phyloP scores from a whole-genome alignment of 2,888 invertebrate species.

The Drosophila subsilvestris region DNA sequence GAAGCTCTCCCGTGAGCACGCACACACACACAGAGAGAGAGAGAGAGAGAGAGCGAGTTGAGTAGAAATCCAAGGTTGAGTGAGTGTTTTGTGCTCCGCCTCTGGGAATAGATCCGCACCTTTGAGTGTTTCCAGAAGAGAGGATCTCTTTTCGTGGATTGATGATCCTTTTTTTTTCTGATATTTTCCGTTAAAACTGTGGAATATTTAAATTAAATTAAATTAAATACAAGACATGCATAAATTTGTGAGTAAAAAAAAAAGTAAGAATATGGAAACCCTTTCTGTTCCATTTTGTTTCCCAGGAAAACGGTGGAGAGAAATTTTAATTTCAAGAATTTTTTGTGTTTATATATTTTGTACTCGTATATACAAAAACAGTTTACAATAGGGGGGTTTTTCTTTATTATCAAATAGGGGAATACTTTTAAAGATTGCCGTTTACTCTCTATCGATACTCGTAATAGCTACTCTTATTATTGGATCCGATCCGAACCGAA shows the following conservation, averaged over 20 bases:
- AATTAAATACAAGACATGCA: conserved; percentile 15
- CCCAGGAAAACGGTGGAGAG: not conserved
- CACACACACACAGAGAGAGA: not conserved
- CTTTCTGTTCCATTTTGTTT: conserved; percentile 11
- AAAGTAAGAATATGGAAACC: not conserved
- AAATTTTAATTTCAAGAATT: conserved; percentile 17
- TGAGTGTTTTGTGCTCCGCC: conserved; percentile 61
- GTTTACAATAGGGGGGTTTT: conserved; percentile 61
- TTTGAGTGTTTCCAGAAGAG: conserved; percentile 12
- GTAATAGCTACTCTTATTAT: conserved; percentile 45
- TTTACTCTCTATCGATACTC: conserved; percentile 42
- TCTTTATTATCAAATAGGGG: conserved; percentile 44
- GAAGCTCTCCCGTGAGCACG: conserved; percentile 47
- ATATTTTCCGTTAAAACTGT: conserved; percentile 60
- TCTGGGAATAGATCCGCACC: conserved; percentile 18
- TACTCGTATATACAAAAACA: conserved; percentile 72
- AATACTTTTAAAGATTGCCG: conserved; percentile 66
- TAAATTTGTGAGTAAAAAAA: conserved; percentile 21
- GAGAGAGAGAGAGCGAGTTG: conserved; percentile 9
- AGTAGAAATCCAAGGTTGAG: conserved; percentile 37
- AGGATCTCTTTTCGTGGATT: conserved; percentile 1
- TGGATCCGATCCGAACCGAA: not conserved
- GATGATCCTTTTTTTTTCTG: conserved; percentile 40
- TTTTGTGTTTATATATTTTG: conserved; percentile 52
- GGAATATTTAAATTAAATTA: conserved; percentile 30